Conservation (phyloP, 2,797 vertebrate species). For the Melanotaenia parkinsoni region DNA sequence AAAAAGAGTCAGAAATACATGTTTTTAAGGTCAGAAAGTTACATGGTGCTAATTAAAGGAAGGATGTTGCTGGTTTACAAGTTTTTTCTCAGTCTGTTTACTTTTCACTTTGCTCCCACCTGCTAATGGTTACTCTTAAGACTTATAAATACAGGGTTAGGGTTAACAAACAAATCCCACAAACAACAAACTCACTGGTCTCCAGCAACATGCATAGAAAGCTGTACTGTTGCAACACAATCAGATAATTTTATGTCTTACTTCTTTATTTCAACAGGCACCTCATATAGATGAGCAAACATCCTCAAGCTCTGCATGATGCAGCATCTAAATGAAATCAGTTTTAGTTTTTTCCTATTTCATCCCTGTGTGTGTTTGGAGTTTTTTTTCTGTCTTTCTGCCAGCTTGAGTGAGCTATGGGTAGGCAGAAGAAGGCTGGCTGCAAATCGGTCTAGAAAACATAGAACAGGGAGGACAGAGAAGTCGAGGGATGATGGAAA, state of each 20-base stretch:
- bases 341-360: background rate
- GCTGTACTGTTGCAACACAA: background rate
- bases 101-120: too few species aligned
- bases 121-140: too few species aligned
- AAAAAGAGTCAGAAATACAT: too few species aligned
- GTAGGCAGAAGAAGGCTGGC: background rate
- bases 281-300: background rate
- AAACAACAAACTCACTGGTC: too few species aligned
- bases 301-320: slow-evolving; percentile 4
- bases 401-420: slow-evolving; percentile 7
- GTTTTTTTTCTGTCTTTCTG: background rate
- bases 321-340: slow-evolving; percentile 47
- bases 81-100: too few species aligned
- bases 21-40: too few species aligned
- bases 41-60: too few species aligned
- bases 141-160: too few species aligned
- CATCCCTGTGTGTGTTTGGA: background rate
- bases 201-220: background rate
- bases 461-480: background rate
- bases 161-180: too few species aligned
- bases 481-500: background rate
- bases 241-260: background rate
- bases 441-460: slow-evolving; percentile 9
- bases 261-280: background rate
- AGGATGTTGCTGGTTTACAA: too few species aligned